Base-by-base conservation (phyloP, 64 coral and sea anemone genomes). In the Pocillopora verrucosa region DNA sequence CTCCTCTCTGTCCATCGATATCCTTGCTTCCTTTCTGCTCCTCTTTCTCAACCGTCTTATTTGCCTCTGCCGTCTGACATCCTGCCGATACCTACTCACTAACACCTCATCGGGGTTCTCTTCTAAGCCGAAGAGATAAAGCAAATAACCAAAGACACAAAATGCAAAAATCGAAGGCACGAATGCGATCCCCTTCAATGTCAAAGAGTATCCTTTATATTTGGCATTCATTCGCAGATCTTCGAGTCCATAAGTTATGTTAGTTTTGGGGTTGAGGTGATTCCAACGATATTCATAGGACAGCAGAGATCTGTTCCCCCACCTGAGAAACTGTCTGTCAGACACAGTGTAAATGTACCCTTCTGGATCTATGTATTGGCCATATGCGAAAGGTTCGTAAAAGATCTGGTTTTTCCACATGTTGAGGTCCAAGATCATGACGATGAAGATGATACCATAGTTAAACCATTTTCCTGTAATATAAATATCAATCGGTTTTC, bases 401-500 rank as follows among this genome's bases (percentile, higher is more conserved):
- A 96, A 96, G 73, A 96, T 96, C 91, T 96, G 94, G 35, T 96
- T 96, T 90, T 96, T 96, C 94, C 94, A 96, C 94, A 96, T 96
- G 76, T 96, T 96, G 13, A 96, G 76, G 35, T 96, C 94, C 15
- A 96, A 83, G 22, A 90, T 93, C 94, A 96, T 96, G 80, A 96
- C 91, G n/a, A 96, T 89, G 59, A 96, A 96, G 75, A 96, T 93
- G 26, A 96, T 90, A 0, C 94, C 94, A 69, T 96, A 96, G 60
- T 96, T 96, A 51, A 96, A 96, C 94, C 94, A 96, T 81, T 96
- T 96, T 36, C 94, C 94, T 11, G 94, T 88, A 59, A 96, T 96
- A 37, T 96, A 96, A 15, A 96, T 88, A 41, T 93, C 94, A 13
- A 83, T 60, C 16, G 79, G 68, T 70, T 86, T 83, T 41, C 80